phyloP scores from a whole-genome alignment of 2,888 invertebrate species.

The Thymelicus sylvestris region DNA sequence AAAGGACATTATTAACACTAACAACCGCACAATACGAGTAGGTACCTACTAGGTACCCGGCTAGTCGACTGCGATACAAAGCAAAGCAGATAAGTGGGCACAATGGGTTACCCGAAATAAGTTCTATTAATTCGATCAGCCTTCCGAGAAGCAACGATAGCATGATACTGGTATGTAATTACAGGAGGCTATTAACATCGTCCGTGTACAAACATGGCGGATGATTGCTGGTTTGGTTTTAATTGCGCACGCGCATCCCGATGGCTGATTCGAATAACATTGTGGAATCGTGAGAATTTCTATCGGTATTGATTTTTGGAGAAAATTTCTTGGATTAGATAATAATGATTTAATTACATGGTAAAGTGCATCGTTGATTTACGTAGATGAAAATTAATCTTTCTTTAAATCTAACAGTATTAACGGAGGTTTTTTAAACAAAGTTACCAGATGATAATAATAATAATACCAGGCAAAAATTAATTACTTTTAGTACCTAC shows the following conservation, averaged over 20 bases:
- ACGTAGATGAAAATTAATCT: too few species aligned
- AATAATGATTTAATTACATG: conserved; percentile 9
- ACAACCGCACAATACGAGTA: background rate
- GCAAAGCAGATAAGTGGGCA: conserved; percentile 42
- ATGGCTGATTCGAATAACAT: conserved; percentile 69
- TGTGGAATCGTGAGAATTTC: conserved; percentile 74
- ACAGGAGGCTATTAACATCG: conserved; percentile 83
- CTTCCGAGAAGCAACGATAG: conserved; percentile 81
- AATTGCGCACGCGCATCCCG: conserved; percentile 83
- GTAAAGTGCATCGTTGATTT: background rate
- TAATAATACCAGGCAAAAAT: too few species aligned
- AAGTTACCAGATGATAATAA: too few species aligned
- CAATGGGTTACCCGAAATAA: conserved; percentile 65
- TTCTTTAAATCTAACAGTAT: too few species aligned
- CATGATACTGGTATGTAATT: conserved; percentile 82
- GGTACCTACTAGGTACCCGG: background rate
- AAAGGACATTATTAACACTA: background rate
- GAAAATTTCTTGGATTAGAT: conserved; percentile 24
- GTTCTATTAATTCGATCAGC: conserved; percentile 82
- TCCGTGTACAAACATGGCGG: conserved; percentile 84
- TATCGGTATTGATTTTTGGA: conserved; percentile 74
- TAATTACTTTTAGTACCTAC: too few species aligned
- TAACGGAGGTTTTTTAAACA: too few species aligned
- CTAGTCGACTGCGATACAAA: conserved; percentile 3
- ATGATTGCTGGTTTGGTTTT: conserved; percentile 84